Evolutionary conservation across 2,888 invertebrate genomes (phyloP).

Genomic region (Leptopilina myrica): DNA sequence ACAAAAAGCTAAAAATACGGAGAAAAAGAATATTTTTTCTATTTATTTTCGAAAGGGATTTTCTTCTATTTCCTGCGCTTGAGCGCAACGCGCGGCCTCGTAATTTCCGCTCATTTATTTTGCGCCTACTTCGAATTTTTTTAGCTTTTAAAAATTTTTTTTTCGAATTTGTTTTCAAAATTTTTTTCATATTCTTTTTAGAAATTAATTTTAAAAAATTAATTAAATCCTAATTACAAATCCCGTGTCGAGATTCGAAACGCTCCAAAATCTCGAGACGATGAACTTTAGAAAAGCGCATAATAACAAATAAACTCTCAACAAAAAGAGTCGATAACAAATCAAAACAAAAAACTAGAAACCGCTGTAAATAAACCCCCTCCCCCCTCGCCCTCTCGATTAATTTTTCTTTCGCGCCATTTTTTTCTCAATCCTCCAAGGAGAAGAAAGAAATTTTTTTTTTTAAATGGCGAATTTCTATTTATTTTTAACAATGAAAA

Average conservation of each 20-base stretch:
- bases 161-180: background rate
- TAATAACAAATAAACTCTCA: background rate
- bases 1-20: no score
- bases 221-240: background rate
- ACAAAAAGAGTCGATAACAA: conserved; percentile 29
- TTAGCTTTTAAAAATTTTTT: background rate
- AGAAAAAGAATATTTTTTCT: no score
- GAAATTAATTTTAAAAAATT: no score
- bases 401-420: conserved; percentile 27
- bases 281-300: conserved; percentile 26
- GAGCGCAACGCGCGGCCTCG: background rate
- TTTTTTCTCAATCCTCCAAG: conserved; percentile 1
- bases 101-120: background rate
- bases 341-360: conserved; percentile 18
- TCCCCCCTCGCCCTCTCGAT: background rate
- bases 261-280: conserved; percentile 14
- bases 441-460: background rate
- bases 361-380: conserved; percentile 31
- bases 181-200: no score
- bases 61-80: background rate
- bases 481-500: conserved; percentile 9
- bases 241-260: conserved; percentile 20
- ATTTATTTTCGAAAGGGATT: no score
- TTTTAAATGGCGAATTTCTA: background rate
- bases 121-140: background rate